Base-by-base conservation (phyloP, 2,113 vertebrate genomes). In the Erythrolamprus reginae region DNA sequence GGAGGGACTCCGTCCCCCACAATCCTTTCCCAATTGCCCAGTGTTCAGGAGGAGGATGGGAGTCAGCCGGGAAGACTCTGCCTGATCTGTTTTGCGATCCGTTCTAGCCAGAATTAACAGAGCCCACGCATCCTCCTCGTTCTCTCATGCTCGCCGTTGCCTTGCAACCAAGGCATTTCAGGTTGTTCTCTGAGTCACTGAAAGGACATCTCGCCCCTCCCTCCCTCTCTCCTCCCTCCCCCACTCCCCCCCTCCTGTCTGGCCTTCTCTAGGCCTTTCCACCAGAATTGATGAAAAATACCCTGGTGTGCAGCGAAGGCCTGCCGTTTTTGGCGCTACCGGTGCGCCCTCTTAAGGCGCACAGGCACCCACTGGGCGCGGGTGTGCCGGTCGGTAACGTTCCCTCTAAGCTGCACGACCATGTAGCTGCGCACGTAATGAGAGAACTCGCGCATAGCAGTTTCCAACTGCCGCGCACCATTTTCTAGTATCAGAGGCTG, bases 151-250 rank as follows among this genome's bases (percentile, higher is more conserved):
- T 77, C 33, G 17, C 70, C 21, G 65, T 77, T 77, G 65, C 65
- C 65, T 77, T 77, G 33, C 65, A 38, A 77, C 65, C 33, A 21
- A 77, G 65, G 15, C 65, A 21, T 19, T 77, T 38, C 65, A 38
- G 33, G 65, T 77, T 77, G 33, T 38, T 77, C 15, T 77, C 6
- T 77, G 70, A 77, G 70, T 77, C 70, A 77, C 70, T 3, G 0
- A 77, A 42, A 77, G 33, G 70, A 77, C 65, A 77, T 77, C 17
- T 42, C 33, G 21, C n/a, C 6, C 33, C 65, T n/a, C 65, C 24
- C 3, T 21, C 2, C n/a, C n/a, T 1, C 5, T 8, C 55, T n/a
- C 4, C 4, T 26, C 24, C n/a, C 1, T 3, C 1, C 13, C 56
- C 61, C 9, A n/a, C n/a, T n/a, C 58, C 10, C 2, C 10, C n/a